These are phyloP conservation scores for Callimorpha dominula DNA, from an alignment of 2,888 invertebrate species.

Conservation along the genomic window DNA sequence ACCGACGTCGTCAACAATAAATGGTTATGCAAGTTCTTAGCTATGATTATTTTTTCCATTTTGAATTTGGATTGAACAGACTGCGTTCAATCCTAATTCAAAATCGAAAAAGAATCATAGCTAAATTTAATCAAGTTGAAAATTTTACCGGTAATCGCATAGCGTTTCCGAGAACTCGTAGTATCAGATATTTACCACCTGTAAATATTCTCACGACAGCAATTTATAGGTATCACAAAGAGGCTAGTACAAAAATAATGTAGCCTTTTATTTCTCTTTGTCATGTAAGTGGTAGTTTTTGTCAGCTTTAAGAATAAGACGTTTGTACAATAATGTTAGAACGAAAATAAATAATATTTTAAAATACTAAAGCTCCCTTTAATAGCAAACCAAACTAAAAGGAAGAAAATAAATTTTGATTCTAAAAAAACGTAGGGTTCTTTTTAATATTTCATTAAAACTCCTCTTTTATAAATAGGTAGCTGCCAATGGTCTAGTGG, in stretches of 20 bases:
- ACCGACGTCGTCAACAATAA: too few relatives aligned
- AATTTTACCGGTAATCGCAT: background rate
- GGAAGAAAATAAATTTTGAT: too few relatives aligned
- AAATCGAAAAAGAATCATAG: background rate
- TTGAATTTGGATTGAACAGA: too few relatives aligned
- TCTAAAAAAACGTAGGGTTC: too few relatives aligned
- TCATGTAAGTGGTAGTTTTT: constrained; percentile 13
- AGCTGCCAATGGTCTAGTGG: too few relatives aligned
- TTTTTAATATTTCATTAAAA: too few relatives aligned
- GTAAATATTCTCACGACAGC: constrained; percentile 62
- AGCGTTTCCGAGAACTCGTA: constrained; percentile 20
- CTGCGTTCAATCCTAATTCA: too few relatives aligned
- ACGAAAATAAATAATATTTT: too few relatives aligned
- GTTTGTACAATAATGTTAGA: background rate
- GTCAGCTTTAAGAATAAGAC: background rate
- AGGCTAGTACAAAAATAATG: constrained; percentile 56
- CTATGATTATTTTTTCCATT: too few relatives aligned
- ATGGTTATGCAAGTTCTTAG: background rate
- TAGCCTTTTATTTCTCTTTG: constrained; percentile 49
- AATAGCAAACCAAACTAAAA: too few relatives aligned
- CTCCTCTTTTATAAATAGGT: too few relatives aligned
- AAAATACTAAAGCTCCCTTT: too few relatives aligned
- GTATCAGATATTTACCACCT: constrained; percentile 54
- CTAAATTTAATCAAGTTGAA: background rate
- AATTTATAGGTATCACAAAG: constrained; percentile 60